Percentiles rank a stretch among this genome's conserved stretches.
Evolutionary conservation across 2,113 vertebrate genomes (phyloP).

Genomic region (Lycaon pictus): DNA sequence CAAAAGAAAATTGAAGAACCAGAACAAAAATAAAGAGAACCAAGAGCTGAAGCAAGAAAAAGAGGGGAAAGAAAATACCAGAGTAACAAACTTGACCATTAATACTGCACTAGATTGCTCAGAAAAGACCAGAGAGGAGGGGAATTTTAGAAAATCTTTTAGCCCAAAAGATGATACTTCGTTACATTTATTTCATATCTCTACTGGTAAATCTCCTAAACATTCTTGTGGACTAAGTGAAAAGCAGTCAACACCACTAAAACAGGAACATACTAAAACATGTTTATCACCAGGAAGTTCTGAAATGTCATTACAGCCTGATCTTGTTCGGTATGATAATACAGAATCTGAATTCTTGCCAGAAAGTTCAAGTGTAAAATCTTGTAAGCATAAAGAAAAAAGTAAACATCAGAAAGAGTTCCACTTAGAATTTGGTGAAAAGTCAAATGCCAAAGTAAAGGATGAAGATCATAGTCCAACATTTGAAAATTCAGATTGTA

Average conservation of each 20-base stretch:
- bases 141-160: conserved; percentile 97
- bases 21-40: conserved; percentile 99
- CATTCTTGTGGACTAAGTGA: conserved; percentile 94
- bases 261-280: conserved; percentile 96
- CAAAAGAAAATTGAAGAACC: conserved; percentile 97
- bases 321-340: conserved; percentile 93
- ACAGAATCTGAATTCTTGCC: conserved; percentile 93
- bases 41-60: conserved; percentile 94
- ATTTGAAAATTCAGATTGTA: conserved; percentile 91
- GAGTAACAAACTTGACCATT: conserved; percentile 90
- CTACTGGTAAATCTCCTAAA: conserved; percentile 95
- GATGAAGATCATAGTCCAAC: conserved; percentile 92
- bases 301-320: conserved; percentile 91
- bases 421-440: conserved; percentile 91
- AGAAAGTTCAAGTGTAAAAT: conserved; percentile 95
- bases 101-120: conserved; percentile 90
- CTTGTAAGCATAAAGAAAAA: conserved; percentile 97
- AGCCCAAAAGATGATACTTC: conserved; percentile 97
- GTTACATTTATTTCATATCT: conserved; percentile 96
- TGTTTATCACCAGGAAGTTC: conserved; percentile 92
- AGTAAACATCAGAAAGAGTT: conserved; percentile 97
- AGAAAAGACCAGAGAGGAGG: conserved; percentile 95
- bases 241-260: conserved; percentile 94
- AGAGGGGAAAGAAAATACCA: conserved; percentile 95
- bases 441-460: conserved; percentile 91